Evolutionary conservation across 2,797 vertebrate species (phyloP).

Genomic region (Syngnathus acus): DNA sequence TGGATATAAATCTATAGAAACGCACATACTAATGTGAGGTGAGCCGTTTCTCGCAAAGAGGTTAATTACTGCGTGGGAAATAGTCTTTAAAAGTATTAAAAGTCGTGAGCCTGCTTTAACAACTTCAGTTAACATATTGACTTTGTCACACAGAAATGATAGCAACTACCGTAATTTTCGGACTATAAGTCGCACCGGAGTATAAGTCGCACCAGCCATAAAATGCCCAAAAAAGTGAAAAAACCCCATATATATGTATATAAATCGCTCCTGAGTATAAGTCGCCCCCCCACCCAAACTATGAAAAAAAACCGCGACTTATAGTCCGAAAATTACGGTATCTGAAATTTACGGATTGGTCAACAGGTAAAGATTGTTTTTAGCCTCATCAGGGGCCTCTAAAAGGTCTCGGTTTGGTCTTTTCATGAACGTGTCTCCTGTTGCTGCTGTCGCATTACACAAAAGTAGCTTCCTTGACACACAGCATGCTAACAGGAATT

Average conservation of each 20-base stretch:
- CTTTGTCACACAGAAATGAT: neutral
- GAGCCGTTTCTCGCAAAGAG: conserved; percentile 6
- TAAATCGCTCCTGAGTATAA: no score
- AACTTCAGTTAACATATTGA: neutral
- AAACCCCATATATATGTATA: no score
- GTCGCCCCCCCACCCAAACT: no score
- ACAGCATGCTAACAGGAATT: conserved; percentile 53
- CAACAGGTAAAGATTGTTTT: conserved; percentile 3
- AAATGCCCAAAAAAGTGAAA: no score
- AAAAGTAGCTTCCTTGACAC: conserved; percentile 47
- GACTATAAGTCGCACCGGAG: no score
- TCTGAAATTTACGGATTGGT: neutral
- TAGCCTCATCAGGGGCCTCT: conserved; percentile 19
- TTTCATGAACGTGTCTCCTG: conserved; percentile 29
- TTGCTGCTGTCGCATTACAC: conserved; percentile 59
- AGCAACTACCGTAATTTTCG: no score
- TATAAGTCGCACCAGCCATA: no score
- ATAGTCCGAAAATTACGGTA: no score
- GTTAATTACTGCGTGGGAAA: neutral
- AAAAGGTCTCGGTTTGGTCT: conserved; percentile 18
- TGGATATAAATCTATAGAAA: conserved; percentile 9
- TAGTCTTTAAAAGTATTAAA: neutral
- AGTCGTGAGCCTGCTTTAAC: neutral
- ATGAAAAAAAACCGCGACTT: no score
- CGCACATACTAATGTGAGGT: neutral